Evolutionary conservation across 2,113 vertebrate species (phyloP).

Genomic region (Penelope pileata): DNA sequence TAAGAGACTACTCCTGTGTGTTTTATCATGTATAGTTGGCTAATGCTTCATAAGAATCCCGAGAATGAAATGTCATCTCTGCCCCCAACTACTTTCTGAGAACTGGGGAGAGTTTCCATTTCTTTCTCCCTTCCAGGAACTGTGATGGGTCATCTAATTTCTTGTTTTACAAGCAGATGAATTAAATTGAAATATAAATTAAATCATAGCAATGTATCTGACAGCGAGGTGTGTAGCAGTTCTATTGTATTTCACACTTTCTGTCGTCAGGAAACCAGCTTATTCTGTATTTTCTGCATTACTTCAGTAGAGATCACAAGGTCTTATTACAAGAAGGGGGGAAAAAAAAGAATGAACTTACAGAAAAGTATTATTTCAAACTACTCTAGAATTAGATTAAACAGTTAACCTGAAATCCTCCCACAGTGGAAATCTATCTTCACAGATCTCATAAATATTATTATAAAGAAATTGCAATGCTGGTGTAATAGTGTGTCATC

Average conservation of each 20-base stretch:
- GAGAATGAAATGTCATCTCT: not conserved
- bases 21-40: not conserved
- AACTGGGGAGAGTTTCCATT: not conserved
- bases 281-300: not conserved
- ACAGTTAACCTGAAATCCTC: not conserved
- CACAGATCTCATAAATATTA: not conserved
- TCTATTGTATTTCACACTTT: not conserved
- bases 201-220: not conserved
- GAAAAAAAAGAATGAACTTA: rapidly evolving
- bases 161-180: not conserved
- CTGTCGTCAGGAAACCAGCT: not conserved
- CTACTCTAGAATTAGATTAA: not conserved
- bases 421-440: not conserved
- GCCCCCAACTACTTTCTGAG: not conserved
- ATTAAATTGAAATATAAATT: not conserved
- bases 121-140: not conserved
- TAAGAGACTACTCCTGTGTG: not conserved
- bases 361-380: not conserved
- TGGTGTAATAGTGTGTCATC: not conserved
- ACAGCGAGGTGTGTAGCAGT: not conserved
- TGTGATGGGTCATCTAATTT: not conserved
- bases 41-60: not conserved
- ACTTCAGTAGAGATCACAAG: not conserved
- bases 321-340: not conserved
- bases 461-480: not conserved